Conservation (phyloP, 2,888 invertebrate species). For the Drosophila birchii region DNA sequence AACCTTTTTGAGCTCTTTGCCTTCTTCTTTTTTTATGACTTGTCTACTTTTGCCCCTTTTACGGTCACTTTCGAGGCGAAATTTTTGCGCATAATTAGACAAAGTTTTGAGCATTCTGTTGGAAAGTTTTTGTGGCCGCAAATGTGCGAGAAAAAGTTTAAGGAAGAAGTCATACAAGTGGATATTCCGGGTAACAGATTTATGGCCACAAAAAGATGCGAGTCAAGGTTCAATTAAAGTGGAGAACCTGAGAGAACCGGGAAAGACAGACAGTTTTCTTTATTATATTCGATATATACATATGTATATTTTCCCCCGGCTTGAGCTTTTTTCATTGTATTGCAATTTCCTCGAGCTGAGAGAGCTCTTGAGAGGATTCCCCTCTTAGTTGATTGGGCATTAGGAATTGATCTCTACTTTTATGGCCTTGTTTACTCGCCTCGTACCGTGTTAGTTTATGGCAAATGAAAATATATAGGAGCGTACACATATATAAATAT, state of each 20-base stretch:
- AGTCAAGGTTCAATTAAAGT: neutral
- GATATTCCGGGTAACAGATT: slow-evolving; percentile 31
- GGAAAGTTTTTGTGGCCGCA: slow-evolving; percentile 61
- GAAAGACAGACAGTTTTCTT: neutral
- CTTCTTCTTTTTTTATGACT: slow-evolving; percentile 56
- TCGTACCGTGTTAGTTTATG: slow-evolving; percentile 61
- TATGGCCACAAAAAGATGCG: slow-evolving; percentile 14
- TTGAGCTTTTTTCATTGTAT: slow-evolving; percentile 29
- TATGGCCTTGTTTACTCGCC: slow-evolving; percentile 67
- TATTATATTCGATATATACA: neutral
- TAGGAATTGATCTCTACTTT: slow-evolving; percentile 75
- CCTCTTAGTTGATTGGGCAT: slow-evolving; percentile 74
- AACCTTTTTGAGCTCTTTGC: slow-evolving; percentile 51
- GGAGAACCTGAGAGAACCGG: neutral
- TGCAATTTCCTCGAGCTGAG: slow-evolving; percentile 41
- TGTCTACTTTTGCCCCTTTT: slow-evolving; percentile 57
- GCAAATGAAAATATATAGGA: slow-evolving; percentile 40
- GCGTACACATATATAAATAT: slow-evolving; percentile 26
- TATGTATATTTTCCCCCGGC: neutral
- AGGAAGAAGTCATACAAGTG: slow-evolving; percentile 27
- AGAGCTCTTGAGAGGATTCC: slow-evolving; percentile 37
- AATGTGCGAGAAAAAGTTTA: slow-evolving; percentile 59
- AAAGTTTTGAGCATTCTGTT: slow-evolving; percentile 56
- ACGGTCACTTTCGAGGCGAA: slow-evolving; percentile 70
- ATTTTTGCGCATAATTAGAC: slow-evolving; percentile 77